Evolutionary conservation across 2,113 vertebrate species (phyloP).

Genomic region (Acanthisitta chloris): DNA sequence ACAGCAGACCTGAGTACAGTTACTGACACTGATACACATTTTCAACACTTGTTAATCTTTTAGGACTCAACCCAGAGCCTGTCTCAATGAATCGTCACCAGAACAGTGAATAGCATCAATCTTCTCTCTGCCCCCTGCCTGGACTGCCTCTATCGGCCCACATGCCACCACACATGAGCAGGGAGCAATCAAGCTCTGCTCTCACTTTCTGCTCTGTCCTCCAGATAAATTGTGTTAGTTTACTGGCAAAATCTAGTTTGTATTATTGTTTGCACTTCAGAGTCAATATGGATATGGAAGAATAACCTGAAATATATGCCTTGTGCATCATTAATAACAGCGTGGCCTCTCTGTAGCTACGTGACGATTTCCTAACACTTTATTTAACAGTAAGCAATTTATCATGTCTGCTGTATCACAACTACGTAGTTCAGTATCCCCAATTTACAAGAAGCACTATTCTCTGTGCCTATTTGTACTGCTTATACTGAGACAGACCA

Average conservation of each 20-base stretch:
- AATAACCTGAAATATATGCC: slow-evolving; percentile 34
- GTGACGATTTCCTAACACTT: slow-evolving; percentile 35
- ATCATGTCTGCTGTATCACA: slow-evolving; percentile 21
- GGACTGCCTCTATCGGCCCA: not conserved
- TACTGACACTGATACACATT: not conserved
- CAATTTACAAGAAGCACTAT: not conserved
- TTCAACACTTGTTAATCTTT: not conserved
- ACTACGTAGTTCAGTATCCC: not conserved
- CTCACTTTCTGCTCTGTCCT: not conserved
- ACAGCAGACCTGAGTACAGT: not conserved
- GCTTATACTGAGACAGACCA: not conserved
- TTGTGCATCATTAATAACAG: slow-evolving; percentile 43
- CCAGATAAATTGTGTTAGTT: slow-evolving; percentile 52
- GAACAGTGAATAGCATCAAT: not conserved
- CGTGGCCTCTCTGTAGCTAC: not conserved
- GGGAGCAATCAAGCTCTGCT: not conserved
- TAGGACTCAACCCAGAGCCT: not conserved
- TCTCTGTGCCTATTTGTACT: not conserved
- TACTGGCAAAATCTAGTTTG: slow-evolving; percentile 34
- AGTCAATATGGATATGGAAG: slow-evolving; percentile 53
- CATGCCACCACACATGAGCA: accelerated
- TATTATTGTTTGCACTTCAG: slow-evolving; percentile 43
- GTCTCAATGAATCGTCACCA: not conserved
- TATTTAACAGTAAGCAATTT: slow-evolving; percentile 39
- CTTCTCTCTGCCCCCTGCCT: not conserved